Conservation (phyloP, 2,888 invertebrate species). For the Megamerina dolium region DNA sequence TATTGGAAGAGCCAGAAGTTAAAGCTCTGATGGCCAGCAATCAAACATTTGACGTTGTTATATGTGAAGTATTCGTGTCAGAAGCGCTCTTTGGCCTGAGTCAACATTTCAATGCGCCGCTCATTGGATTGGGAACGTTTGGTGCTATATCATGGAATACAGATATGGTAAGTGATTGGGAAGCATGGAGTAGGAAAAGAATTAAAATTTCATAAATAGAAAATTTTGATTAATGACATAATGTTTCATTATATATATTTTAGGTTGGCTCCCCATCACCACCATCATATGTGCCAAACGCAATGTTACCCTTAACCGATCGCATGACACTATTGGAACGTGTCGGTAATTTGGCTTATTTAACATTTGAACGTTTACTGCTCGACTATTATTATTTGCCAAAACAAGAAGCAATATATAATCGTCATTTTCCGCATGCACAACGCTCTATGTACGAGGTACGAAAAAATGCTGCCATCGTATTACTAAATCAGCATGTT, state of each 20-base stretch:
- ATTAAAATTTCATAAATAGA: too few species aligned
- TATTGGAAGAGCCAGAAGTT: constrained; percentile 29
- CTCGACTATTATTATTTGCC: constrained; percentile 36
- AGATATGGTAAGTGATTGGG: constrained; percentile 32
- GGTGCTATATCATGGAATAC: constrained; percentile 41
- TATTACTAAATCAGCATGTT: constrained; percentile 44
- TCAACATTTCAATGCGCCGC: constrained; percentile 39
- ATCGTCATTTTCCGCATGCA: constrained; percentile 33
- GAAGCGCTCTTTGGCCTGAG: constrained; percentile 45
- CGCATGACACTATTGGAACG: constrained; percentile 45
- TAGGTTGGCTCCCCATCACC: constrained; percentile 38
- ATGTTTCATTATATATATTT: constrained; percentile 8
- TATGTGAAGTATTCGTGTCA: constrained; percentile 44
- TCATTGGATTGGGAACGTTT: constrained; percentile 38
- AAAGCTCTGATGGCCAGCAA: constrained; percentile 35
- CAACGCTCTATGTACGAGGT: constrained; percentile 31
- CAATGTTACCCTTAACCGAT: constrained; percentile 35
- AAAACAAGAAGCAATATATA: constrained; percentile 33
- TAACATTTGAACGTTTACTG: constrained; percentile 28
- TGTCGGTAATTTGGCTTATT: constrained; percentile 36
- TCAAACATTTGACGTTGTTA: constrained; percentile 44
- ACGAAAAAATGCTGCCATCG: constrained; percentile 35
- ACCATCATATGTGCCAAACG: constrained; percentile 40
- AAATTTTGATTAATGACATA: too few species aligned
- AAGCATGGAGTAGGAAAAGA: too few species aligned